Base-by-base conservation (phyloP, 2,888 invertebrate species). In the Ormyrus labotus region DNA sequence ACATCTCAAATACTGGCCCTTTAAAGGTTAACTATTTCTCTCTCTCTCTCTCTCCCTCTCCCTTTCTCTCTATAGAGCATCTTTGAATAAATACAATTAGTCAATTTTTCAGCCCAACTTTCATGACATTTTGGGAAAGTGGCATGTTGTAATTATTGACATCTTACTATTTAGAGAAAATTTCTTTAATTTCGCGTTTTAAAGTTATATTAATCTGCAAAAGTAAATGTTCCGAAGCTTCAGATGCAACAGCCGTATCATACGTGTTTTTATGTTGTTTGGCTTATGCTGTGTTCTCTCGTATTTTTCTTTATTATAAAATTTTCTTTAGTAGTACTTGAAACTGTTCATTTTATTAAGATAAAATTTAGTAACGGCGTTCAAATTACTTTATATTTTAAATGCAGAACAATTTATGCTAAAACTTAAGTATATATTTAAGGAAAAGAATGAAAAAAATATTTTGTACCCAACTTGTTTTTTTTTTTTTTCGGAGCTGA, bases 241-340 rank as follows among this genome's bases (percentile, higher is more conserved):
- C 80, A 65, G 80, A 80, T 81, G 76, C 81, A 76, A 83, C 69
- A 81, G 69, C 80, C 61, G 58, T 69, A 81, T 75, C 50, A 61
- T 83, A 80, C 72, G 70, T 85, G 83, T 85, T 83, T 83, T 81
- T 82, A 83, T 86, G 84, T 85, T 82, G 79, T 84, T 84, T 86
- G 85, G 86, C 85, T 87, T 87, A 83, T 86, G 85, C 85, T 87
- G 83, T 86, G 85, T 85, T 83, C 75, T 82, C 82, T 64, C 82
- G 84, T 84, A 85, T 84, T 84, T 72, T 83, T 83, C 84, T 83
- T 69, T 73, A 73, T 72, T 75, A 71, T 34, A 34, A 34, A 34
- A 34, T 34, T 34, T 34, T 34, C 34, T 34, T 34, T 34, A 34
- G 34, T 34, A 34, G 34, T 34, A 34, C 34, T 34, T 34, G 34